These are phyloP conservation scores for Carettochelys insculpta DNA, from an alignment of 2,113 vertebrate genomes.

Conservation along the genomic window DNA sequence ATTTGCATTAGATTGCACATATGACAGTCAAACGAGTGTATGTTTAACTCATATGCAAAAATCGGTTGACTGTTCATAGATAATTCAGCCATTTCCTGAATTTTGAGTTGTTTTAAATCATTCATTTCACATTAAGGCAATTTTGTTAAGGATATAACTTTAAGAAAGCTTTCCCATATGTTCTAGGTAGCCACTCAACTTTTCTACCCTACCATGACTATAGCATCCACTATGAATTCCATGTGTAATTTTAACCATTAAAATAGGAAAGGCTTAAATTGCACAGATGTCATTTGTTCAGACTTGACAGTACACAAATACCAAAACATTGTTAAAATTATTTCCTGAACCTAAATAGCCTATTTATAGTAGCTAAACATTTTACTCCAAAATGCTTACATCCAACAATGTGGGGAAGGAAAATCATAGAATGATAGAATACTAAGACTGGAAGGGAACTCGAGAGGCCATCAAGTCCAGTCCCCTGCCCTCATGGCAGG, in stretches of 20 bases:
- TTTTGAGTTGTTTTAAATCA: background rate
- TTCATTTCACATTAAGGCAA: background rate
- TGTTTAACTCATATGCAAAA: background rate
- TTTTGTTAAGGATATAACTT: background rate
- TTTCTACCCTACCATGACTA: background rate
- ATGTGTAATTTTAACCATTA: background rate
- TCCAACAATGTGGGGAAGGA: background rate
- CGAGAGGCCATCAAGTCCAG: too few species aligned
- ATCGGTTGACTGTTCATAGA: background rate
- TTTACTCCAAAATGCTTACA: background rate
- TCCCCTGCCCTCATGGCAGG: too few species aligned
- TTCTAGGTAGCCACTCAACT: background rate
- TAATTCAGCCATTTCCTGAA: background rate
- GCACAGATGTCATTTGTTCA: rapidly evolving
- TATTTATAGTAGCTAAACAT: background rate
- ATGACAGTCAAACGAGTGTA: background rate
- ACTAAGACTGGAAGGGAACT: too few species aligned
- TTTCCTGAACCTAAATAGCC: background rate
- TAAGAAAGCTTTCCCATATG: background rate
- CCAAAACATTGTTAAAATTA: background rate
- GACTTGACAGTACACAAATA: background rate
- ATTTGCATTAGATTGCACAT: background rate
- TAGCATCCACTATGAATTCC: background rate
- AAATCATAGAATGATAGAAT: too few species aligned
- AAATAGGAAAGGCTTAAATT: background rate